phyloP scores from a whole-genome alignment of 1,140 invertebrate species.

The Drosophila punjabiensis region DNA sequence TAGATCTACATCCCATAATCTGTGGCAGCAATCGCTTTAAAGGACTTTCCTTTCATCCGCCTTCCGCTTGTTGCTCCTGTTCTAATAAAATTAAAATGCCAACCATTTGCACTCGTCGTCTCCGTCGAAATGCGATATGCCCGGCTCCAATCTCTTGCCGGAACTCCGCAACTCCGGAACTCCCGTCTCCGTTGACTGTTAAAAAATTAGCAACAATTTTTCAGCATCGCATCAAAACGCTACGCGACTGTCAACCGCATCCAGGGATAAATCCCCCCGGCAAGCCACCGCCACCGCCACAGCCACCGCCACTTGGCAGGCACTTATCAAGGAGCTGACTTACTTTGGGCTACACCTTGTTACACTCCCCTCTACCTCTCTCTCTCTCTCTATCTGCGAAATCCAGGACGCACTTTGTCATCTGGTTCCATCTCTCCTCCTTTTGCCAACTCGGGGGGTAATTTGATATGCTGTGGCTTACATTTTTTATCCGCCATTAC shows the following conservation, averaged over 20 bases:
- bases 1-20: constrained; percentile 31
- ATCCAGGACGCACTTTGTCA: constrained; percentile 72
- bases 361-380: constrained; percentile 26
- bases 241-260: constrained; percentile 71
- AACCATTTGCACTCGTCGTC: constrained; percentile 70
- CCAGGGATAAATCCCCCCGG: constrained; percentile 41
- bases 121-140: constrained; percentile 60
- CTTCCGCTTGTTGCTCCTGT: constrained; percentile 35
- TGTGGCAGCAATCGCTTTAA: constrained; percentile 28
- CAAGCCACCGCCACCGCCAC: background rate
- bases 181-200: constrained; percentile 51
- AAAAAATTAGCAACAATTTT: constrained; percentile 83
- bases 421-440: constrained; percentile 37
- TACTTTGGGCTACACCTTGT: constrained; percentile 77
- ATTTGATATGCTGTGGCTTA: constrained; percentile 82
- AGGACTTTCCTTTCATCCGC: constrained; percentile 40
- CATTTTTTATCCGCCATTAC: constrained; percentile 75
- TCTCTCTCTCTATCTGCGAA: background rate
- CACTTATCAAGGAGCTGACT: constrained; percentile 73
- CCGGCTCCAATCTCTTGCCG: constrained; percentile 22
- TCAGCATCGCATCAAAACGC: constrained; percentile 76
- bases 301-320: constrained; percentile 15
- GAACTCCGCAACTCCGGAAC: constrained; percentile 14
- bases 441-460: constrained; percentile 37
- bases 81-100: constrained; percentile 79